Conservation (phyloP, 2,113 vertebrate genomes). For the Boleophthalmus pectinirostris region DNA sequence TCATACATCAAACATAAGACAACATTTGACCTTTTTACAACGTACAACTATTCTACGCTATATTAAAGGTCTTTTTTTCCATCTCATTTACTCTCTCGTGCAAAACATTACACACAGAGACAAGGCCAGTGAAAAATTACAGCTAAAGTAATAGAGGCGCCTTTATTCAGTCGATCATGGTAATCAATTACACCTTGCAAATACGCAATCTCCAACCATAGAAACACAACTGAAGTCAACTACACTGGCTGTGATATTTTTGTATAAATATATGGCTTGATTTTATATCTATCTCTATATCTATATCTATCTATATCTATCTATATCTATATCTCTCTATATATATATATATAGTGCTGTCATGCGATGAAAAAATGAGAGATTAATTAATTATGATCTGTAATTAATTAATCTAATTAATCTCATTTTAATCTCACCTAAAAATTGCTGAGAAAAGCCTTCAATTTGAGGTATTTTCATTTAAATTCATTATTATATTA, state of each 20-base stretch:
- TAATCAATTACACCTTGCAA: neutral
- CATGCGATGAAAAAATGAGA: too few species aligned
- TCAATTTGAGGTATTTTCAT: too few species aligned
- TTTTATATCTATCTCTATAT: too few species aligned
- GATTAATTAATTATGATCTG: too few species aligned
- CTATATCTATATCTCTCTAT: too few species aligned
- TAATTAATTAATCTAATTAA: too few species aligned
- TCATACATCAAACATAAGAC: neutral
- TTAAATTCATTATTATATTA: too few species aligned
- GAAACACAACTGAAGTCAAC: neutral
- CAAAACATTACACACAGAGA: neutral
- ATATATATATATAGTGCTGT: too few species aligned
- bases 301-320: too few species aligned
- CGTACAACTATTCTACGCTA: neutral
- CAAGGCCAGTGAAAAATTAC: neutral
- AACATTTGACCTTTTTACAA: neutral
- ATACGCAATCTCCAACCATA: neutral
- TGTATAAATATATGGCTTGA: too few species aligned
- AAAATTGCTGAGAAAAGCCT: too few species aligned
- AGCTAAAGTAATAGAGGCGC: neutral
- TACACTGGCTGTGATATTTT: neutral
- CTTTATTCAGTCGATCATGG: neutral
- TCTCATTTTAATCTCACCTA: too few species aligned
- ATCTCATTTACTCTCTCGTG: neutral
- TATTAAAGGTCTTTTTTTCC: slow-evolving; percentile 7